phyloP scores from a whole-genome alignment of 2,113 vertebrate genomes.

The Callopanchax toddi region DNA sequence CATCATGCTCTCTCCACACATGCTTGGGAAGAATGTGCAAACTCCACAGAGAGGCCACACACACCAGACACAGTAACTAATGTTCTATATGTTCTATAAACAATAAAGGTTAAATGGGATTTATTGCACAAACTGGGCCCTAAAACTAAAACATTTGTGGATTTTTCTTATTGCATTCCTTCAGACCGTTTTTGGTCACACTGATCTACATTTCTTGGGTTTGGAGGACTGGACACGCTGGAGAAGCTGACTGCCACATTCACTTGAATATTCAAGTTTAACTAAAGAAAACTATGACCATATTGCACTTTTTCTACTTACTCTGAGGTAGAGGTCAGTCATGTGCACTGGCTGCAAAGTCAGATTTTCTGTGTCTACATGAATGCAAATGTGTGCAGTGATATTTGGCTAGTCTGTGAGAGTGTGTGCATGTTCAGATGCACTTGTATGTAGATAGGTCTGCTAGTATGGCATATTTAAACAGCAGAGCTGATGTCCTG shows the following conservation, averaged over 20 bases:
- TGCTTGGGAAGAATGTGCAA: too few species aligned
- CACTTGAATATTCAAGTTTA: not conserved
- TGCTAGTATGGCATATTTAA: constrained; percentile 43
- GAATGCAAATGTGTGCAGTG: constrained; percentile 7
- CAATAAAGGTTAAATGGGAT: too few species aligned
- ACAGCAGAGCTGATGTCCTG: constrained; percentile 25
- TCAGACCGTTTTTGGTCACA: not conserved
- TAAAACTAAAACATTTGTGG: not conserved
- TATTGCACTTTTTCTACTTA: not conserved
- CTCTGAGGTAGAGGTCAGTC: not conserved
- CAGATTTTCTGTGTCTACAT: not conserved
- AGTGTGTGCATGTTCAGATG: constrained; percentile 2
- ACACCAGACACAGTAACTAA: too few species aligned
- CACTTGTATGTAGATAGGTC: constrained; percentile 33
- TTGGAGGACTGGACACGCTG: not conserved
- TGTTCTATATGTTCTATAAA: too few species aligned
- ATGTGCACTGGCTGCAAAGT: not conserved
- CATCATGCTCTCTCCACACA: too few species aligned
- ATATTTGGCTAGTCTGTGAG: constrained; percentile 34
- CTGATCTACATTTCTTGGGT: not conserved
- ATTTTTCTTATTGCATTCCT: not conserved
- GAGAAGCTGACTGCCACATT: not conserved
- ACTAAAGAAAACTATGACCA: not conserved
- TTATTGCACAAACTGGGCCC: not conserved
- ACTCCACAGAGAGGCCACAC: too few species aligned